A percentile compares a stretch with the other conserved stretches of the same genome.
These are phyloP conservation scores for Eutolmus rufibarbis DNA, from an alignment of 2,888 invertebrate species.

Conservation along the genomic window DNA sequence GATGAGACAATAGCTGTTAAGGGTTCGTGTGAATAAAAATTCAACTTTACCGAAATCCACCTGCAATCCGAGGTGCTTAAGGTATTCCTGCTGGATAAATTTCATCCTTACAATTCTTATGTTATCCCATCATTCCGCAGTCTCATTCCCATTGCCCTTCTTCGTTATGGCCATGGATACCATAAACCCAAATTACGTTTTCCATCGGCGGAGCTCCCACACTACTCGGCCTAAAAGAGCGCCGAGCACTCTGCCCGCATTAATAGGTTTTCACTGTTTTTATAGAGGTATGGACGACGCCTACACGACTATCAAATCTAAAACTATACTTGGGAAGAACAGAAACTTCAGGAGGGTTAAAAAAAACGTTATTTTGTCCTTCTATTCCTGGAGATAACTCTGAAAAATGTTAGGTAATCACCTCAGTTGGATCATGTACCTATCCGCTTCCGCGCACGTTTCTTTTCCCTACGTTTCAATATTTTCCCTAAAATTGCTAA, in stretches of 20 bases:
- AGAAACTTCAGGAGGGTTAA: constrained; percentile 4
- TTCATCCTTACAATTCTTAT: constrained; percentile 27
- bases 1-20: constrained; percentile 15
- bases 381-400: background rate
- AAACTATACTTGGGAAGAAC: background rate
- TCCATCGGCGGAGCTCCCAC: constrained; percentile 1
- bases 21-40: background rate
- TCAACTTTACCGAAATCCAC: constrained; percentile 26
- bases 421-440: background rate
- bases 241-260: background rate
- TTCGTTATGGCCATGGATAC: constrained; percentile 19
- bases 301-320: constrained; percentile 26
- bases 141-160: background rate
- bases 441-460: background rate
- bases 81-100: constrained; percentile 19
- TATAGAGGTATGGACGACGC: background rate
- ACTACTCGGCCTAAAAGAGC: background rate
- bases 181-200: constrained; percentile 36
- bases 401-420: constrained; percentile 15
- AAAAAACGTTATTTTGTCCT: constrained; percentile 15
- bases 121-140: constrained; percentile 14
- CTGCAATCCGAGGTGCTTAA: constrained; percentile 9
- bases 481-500: background rate
- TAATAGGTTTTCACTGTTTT: constrained; percentile 38
- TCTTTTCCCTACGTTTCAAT: background rate